Evolutionary conservation across 2,797 vertebrate species (phyloP), one percentile per base, ranked within the genome.

Genomic region (Gallirallus australis): DNA sequence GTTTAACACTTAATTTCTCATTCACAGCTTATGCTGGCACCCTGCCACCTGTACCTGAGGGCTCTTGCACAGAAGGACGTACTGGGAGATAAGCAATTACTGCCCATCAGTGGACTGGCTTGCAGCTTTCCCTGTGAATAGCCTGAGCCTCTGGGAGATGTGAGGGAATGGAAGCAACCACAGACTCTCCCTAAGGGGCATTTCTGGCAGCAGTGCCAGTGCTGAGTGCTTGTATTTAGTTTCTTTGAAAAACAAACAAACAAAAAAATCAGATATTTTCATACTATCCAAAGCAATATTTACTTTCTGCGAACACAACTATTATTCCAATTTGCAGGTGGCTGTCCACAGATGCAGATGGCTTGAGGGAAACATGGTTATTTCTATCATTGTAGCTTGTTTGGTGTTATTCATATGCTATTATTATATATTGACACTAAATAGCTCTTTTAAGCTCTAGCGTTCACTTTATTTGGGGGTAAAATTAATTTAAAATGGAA

Each of bases 1-100:
- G 73, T 89, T 94, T 94, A 96, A 95, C 78, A 86, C 83, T 82
- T 88, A 89, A 90, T 94, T 94, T 93, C 88, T 95, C 81, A 89
- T 95, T 96, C 95, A 90, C 40, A 79, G 88, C 47, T 89, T 95
- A 86, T 71, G 90, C 86, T 94, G 91, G 91, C 94, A 86, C 45
- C 52, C 73, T 89, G 90, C 94, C 94, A 95, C 52, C 61, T 66
- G 35, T 93, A 97, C 96, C 94, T 96, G 93, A 93, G 88, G 89
- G 88, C 66, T 73, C 39, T 86, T 71, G 40, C 1, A 12, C 70
- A 92, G 70, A 84, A 82, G 39, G 53, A 70, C 6, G 1, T 60
- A 64, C 83, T 84, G 64, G 1, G 12, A 86, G 90, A 93, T 90
- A 95, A 90, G 75, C 89, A 84, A 56, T 89, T 96, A 82, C 90